These are phyloP conservation scores for Heliconius sara DNA, from an alignment of 2,888 invertebrate species.

Conservation along the genomic window DNA sequence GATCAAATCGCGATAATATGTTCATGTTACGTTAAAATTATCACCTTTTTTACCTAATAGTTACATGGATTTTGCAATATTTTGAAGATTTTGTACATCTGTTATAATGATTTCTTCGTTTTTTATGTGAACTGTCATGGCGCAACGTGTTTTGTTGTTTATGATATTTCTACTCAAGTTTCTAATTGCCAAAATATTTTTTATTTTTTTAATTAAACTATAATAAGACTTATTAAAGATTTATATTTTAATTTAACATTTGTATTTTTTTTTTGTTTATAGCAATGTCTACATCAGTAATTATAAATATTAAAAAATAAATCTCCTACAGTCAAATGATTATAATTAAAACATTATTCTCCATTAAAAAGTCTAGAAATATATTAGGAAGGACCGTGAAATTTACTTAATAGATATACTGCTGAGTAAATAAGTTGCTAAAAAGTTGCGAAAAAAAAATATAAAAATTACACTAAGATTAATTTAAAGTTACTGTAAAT, in stretches of 20 bases:
- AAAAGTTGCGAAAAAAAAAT: not conserved
- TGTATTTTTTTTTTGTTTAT: too few species aligned
- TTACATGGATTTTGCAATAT: not conserved
- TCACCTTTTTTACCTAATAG: slow-evolving; percentile 29
- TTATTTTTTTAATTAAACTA: not conserved
- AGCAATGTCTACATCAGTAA: too few species aligned
- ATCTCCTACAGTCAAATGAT: too few species aligned
- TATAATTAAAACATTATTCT: too few species aligned
- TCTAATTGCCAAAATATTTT: not conserved
- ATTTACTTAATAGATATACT: not conserved
- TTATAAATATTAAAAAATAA: too few species aligned
- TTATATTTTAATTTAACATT: too few species aligned
- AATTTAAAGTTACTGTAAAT: slow-evolving; percentile 11
- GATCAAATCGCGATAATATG: slow-evolving; percentile 31
- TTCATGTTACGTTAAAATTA: slow-evolving; percentile 28
- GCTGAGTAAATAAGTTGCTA: not conserved
- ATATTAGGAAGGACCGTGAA: not conserved
- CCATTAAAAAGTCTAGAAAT: not conserved
- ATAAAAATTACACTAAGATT: not conserved
- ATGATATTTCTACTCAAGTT: not conserved
- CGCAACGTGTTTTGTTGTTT: not conserved
- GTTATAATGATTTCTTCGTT: not conserved
- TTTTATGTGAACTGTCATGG: not conserved
- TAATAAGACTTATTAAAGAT: too few species aligned
- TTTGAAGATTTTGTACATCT: not conserved